phyloP scores from a whole-genome alignment of 2,113 vertebrate genomes.

The Pituophis catenifer region DNA sequence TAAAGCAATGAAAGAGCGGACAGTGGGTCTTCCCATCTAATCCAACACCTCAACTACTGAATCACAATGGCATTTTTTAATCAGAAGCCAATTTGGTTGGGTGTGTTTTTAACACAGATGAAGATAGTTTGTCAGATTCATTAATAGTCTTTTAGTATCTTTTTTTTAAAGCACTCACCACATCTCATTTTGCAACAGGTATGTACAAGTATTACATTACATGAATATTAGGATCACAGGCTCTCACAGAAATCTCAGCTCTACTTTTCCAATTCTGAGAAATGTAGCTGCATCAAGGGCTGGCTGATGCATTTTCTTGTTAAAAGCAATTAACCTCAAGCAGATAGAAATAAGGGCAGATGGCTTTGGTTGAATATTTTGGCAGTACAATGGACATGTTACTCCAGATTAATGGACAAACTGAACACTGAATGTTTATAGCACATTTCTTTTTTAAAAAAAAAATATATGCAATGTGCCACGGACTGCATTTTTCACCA shows the following conservation, averaged over 20 bases:
- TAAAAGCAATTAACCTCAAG: conserved; percentile 29
- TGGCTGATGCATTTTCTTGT: neutral
- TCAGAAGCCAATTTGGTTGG: neutral
- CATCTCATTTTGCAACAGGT: neutral
- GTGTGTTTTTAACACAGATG: neutral
- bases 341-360: conserved; percentile 10
- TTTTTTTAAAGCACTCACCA: neutral
- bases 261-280: neutral
- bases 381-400: conserved; percentile 3
- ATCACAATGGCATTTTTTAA: neutral
- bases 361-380: neutral
- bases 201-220: neutral
- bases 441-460: neutral
- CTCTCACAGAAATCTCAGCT: neutral
- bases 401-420: conserved; percentile 32
- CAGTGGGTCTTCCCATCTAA: neutral
- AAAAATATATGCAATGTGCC: accelerated
- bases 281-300: neutral
- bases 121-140: accelerated
- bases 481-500: neutral
- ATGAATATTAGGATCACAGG: neutral
- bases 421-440: conserved; percentile 10
- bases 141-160: neutral
- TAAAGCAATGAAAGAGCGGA: too few species aligned
- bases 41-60: neutral